Base-by-base conservation (phyloP, 2,113 vertebrate species). In the Callaeas wilsoni region DNA sequence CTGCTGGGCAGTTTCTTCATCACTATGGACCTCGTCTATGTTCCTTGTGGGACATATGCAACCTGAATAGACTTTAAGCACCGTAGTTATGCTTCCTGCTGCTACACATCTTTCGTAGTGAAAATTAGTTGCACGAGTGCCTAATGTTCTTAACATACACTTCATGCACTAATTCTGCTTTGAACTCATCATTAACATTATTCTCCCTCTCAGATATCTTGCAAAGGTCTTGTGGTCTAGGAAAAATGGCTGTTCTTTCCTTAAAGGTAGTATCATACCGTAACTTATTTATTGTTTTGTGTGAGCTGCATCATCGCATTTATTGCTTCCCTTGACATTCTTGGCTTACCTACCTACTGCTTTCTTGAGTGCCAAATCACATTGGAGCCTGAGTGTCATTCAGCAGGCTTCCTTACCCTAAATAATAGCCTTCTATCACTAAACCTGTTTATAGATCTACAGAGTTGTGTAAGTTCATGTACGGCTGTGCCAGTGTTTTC, bases 41-140 rank as follows among this genome's bases (percentile, higher is more conserved):
- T 22, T 75, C 47, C 30, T 27, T 46, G 9, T 75, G 39, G 21
- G 21, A 44, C 13, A 55, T 50, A n/a, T 46, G 4, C 4, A 87
- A 12, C 14, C 33, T 64, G 23, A 21, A 65, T 21, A 41, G 16
- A 35, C 63, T 71, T 70, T 80, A 62, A 65, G 32, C 21, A 16
- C 4, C 0, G 0, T n/a, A 67, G 4, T 49, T 69, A 52, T 0
- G 0, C 4, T 64, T 30, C 39, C 44, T 68, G 37, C 41, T 68
- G 37, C 41, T 68, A 23, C 32, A 9, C 5, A 33, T 7, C 29
- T 83, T 83, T 65, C 26, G 32, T n/a, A 33, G 29, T 46, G 12
- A 67, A 81, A 89, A 52, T 35, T 35, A 39, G 15, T 60, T 41
- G 20, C 32, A 8, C 50, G 47, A 65, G 42, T 52, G 23, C 4